phyloP scores from a whole-genome alignment of 2,888 invertebrate genomes.

The Epicampocera succincta region DNA sequence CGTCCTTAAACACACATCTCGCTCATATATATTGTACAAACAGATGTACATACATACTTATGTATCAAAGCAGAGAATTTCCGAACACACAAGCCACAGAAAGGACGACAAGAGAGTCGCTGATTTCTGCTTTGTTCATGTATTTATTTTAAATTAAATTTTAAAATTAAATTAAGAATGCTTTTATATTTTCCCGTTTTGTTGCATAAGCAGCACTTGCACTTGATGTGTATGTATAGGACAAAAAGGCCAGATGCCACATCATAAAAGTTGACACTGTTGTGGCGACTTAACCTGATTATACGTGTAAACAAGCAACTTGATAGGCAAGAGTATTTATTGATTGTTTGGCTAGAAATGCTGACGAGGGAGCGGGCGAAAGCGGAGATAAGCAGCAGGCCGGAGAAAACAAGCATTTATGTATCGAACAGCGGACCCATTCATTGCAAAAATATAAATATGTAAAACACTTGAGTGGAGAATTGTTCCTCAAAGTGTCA shows the following conservation, averaged over 20 bases:
- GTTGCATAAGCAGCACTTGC: background rate
- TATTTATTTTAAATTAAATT: slow-evolving; percentile 14
- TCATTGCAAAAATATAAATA: background rate
- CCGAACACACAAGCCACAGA: too few relatives aligned
- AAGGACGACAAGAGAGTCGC: too few relatives aligned
- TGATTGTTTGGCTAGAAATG: background rate
- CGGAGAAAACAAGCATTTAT: background rate
- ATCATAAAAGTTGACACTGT: slow-evolving; percentile 13
- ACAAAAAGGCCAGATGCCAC: slow-evolving; percentile 1
- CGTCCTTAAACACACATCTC: too few relatives aligned
- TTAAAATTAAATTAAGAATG: slow-evolving; percentile 12
- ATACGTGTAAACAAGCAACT: slow-evolving; percentile 14
- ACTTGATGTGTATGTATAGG: background rate
- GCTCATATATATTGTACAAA: too few relatives aligned
- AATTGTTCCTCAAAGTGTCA: background rate
- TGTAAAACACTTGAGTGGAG: background rate
- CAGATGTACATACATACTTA: too few relatives aligned
- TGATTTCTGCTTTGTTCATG: background rate
- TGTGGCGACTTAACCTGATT: slow-evolving; percentile 34
- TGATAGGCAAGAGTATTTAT: background rate
- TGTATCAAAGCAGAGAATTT: too few relatives aligned
- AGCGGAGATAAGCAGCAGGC: background rate
- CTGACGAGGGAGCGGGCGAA: background rate
- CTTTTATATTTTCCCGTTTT: background rate
- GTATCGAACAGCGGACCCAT: background rate